Conservation (phyloP, 2,888 invertebrate genomes). For the Yponomeuta malinellus region DNA sequence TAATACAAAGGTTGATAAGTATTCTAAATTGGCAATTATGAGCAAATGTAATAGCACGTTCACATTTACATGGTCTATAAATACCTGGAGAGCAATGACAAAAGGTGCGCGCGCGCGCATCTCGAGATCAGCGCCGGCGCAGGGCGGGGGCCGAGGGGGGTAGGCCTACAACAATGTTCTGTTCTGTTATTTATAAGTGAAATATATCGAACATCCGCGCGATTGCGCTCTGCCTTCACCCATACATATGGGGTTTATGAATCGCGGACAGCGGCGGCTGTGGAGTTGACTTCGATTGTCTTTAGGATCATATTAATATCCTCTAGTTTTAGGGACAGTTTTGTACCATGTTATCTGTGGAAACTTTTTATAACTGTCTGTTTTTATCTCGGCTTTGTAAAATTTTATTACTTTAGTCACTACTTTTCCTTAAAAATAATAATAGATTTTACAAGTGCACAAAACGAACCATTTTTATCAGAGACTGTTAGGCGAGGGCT, state of each 20-base stretch:
- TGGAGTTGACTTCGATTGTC: slow-evolving; percentile 34
- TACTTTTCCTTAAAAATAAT: too few species aligned
- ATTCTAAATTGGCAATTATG: neutral
- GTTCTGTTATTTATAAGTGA: slow-evolving; percentile 54
- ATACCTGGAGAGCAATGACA: slow-evolving; percentile 16
- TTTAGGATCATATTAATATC: too few species aligned
- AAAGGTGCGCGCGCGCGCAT: slow-evolving; percentile 17
- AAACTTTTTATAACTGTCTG: too few species aligned
- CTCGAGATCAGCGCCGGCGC: slow-evolving; percentile 8
- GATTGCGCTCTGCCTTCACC: slow-evolving; percentile 53
- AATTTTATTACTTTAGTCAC: too few species aligned
- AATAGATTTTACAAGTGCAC: too few species aligned
- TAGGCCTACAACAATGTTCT: slow-evolving; percentile 43
- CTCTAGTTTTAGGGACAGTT: too few species aligned
- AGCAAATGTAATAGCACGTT: neutral
- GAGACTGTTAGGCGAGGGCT: too few species aligned
- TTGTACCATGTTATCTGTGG: too few species aligned
- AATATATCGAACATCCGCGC: slow-evolving; percentile 55
- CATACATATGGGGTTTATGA: slow-evolving; percentile 72
- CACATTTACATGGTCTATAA: slow-evolving; percentile 8
- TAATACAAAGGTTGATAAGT: neutral
- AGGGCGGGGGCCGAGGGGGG: neutral
- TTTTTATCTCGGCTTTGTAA: too few species aligned
- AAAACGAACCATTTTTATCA: too few species aligned
- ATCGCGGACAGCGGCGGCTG: slow-evolving; percentile 32